These are phyloP conservation scores for Itoplectis maculator DNA, from an alignment of 2,888 invertebrate species.

Conservation along the genomic window DNA sequence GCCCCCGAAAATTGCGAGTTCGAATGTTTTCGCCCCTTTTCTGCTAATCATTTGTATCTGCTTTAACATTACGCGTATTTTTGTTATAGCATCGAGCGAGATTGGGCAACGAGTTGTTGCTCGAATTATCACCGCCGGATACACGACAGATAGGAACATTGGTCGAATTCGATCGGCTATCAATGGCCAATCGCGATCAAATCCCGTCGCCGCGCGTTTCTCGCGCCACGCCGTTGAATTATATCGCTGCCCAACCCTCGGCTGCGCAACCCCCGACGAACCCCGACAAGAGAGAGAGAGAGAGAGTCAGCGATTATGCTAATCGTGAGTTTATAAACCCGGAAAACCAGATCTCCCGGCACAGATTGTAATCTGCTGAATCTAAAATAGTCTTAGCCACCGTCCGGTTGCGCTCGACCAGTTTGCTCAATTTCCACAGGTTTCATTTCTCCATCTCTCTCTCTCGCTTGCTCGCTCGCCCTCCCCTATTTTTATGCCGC, in stretches of 20 bases:
- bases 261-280: constrained; percentile 1
- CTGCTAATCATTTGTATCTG: background rate
- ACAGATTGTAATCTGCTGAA: constrained; percentile 48
- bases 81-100: background rate
- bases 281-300: too few species aligned
- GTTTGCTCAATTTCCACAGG: constrained; percentile 14
- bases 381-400: constrained; percentile 46
- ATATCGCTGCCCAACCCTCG: background rate
- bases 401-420: constrained; percentile 15
- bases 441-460: background rate
- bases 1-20: too few species aligned
- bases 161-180: constrained; percentile 6
- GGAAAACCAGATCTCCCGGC: constrained; percentile 59
- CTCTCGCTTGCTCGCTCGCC: constrained; percentile 9
- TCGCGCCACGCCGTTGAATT: constrained; percentile 31
- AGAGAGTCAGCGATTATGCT: constrained; percentile 58
- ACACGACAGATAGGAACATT: background rate
- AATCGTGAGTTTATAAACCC: constrained; percentile 65
- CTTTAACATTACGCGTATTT: background rate
- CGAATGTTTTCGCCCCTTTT: too few species aligned
- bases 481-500: background rate
- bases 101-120: constrained; percentile 1
- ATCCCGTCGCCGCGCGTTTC: constrained; percentile 22
- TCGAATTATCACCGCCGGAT: constrained; percentile 19
- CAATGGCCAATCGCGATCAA: constrained; percentile 22